A percentile compares a stretch with the other conserved stretches of the same genome.
Evolutionary conservation across 2,888 invertebrate genomes (phyloP).

Genomic region (Tiliacea citrago): DNA sequence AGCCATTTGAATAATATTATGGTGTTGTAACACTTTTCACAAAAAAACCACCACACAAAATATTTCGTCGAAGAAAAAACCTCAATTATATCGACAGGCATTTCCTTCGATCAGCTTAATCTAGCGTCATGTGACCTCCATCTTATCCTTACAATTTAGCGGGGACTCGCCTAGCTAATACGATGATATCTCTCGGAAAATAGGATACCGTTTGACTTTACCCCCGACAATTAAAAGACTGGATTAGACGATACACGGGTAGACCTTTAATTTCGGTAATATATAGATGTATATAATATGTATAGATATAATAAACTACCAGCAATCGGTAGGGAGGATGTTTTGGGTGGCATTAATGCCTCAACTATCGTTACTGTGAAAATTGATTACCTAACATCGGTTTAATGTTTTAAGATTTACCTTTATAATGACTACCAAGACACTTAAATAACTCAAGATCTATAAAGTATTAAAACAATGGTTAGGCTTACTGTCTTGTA

Average conservation of each 20-base stretch:
- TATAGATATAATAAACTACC: neutral
- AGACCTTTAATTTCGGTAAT: conserved; percentile 10
- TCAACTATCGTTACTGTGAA: neutral
- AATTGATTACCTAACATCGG: neutral
- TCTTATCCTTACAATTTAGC: conserved; percentile 58
- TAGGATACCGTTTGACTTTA: conserved; percentile 58
- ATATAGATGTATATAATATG: neutral
- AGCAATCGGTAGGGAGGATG: neutral
- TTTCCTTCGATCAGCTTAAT: conserved; percentile 34
- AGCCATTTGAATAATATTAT: neutral
- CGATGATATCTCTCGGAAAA: conserved; percentile 68
- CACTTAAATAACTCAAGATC: neutral
- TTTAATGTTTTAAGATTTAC: neutral
- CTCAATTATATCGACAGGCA: neutral
- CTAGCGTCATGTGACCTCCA: conserved; percentile 48
- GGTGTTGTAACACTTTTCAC: neutral
- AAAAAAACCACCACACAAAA: conserved; percentile 2
- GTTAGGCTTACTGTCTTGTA: no score
- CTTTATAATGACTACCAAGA: neutral
- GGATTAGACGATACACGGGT: conserved; percentile 57
- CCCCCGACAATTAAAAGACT: conserved; percentile 66
- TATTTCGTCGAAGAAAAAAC: no score
- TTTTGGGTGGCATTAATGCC: neutral
- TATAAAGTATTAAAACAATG: neutral
- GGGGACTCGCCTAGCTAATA: conserved; percentile 59